Evolutionary conservation across 2,888 invertebrate genomes (phyloP).

Genomic region (Cosmia trapezina): DNA sequence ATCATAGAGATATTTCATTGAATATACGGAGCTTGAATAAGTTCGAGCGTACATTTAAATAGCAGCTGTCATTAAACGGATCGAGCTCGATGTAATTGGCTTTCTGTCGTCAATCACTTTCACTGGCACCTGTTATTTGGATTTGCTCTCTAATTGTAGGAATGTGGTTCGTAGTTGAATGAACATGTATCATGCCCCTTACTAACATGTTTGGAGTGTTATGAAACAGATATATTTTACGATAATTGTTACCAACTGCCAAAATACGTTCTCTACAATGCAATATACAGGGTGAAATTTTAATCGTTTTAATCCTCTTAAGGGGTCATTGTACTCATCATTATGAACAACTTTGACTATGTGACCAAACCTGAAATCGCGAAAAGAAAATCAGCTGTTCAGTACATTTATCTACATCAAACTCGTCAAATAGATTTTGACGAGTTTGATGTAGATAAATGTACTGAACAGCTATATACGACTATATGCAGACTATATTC

Average conservation of each 20-base stretch:
- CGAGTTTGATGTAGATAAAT: too few relatives aligned
- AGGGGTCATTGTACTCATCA: too few relatives aligned
- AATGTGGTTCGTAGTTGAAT: conserved; percentile 55
- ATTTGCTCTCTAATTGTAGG: conserved; percentile 63
- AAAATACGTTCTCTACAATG: not conserved
- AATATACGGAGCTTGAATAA: conserved; percentile 30
- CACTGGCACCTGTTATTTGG: conserved; percentile 58
- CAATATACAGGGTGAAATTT: too few relatives aligned
- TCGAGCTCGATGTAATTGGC: conserved; percentile 62
- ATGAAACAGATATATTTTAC: conserved; percentile 20
- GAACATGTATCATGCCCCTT: conserved; percentile 22
- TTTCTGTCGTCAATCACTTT: conserved; percentile 65
- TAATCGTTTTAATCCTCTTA: too few relatives aligned
- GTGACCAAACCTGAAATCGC: too few relatives aligned
- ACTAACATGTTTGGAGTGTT: conserved; percentile 27
- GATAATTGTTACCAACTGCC: not conserved
- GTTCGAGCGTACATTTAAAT: conserved; percentile 39
- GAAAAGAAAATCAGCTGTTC: too few relatives aligned
- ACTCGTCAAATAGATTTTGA: too few relatives aligned
- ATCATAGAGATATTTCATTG: conserved; percentile 23
- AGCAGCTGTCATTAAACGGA: conserved; percentile 42
- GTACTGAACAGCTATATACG: too few relatives aligned
- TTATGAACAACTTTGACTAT: too few relatives aligned
- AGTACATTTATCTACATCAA: too few relatives aligned
- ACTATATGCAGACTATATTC: too few relatives aligned